phyloP scores from a whole-genome alignment of 2,113 vertebrate species.

The Channa maculata region DNA sequence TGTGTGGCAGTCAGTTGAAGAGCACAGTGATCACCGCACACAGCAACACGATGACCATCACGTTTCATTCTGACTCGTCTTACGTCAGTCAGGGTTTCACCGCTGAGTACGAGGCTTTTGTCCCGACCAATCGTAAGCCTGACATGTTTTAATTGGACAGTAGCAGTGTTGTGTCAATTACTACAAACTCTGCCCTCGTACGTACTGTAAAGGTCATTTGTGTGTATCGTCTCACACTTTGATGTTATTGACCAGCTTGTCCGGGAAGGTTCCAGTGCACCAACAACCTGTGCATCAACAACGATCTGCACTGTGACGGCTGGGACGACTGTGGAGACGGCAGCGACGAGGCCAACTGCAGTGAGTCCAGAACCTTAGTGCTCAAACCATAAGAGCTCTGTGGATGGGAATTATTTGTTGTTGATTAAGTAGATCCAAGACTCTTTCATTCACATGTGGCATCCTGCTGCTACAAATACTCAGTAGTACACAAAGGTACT shows the following conservation, averaged over 20 bases:
- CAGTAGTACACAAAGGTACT: no score
- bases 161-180: not conserved
- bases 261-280: conserved; percentile 84
- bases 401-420: no score
- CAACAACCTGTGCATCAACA: conserved; percentile 86
- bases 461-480: no score
- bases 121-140: conserved; percentile 88
- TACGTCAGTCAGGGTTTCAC: conserved; percentile 88
- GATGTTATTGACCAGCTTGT: conserved; percentile 45
- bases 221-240: not conserved
- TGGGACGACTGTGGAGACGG: conserved; percentile 89
- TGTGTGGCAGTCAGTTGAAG: conserved; percentile 82
- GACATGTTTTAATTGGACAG: not conserved
- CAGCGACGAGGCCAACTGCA: conserved; percentile 89
- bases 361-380: conserved; percentile 77
- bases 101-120: conserved; percentile 87
- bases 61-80: conserved; percentile 87
- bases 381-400: no score
- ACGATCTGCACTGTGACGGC: conserved; percentile 86
- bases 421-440: no score
- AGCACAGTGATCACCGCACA: conserved; percentile 81
- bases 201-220: not conserved
- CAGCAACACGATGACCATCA: conserved; percentile 82
- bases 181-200: not conserved
- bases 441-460: no score